Base-by-base conservation (phyloP, 2,113 vertebrate genomes). In the Myxocyprinus asiaticus region DNA sequence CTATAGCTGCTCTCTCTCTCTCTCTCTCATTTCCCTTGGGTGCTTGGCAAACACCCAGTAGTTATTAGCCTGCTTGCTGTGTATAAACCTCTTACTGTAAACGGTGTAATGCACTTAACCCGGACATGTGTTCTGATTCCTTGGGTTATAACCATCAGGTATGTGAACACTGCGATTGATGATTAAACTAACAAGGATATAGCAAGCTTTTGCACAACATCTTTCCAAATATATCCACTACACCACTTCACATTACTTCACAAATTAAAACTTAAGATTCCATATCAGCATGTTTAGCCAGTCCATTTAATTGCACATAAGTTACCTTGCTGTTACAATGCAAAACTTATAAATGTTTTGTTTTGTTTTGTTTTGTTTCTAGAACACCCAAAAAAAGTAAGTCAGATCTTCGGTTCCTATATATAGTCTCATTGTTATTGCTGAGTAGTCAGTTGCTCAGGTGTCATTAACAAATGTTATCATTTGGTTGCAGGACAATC, bases 11-110 rank as follows among this genome's bases (percentile, higher is more conserved):
- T 78, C 48, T n/a, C n/a, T n/a, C n/a, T n/a, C n/a, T n/a, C 44
- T 76, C 45, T 71, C 45, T 44, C 4, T 77, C 79, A 82, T 85
- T 82, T 82, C 83, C 73, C 80, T 15, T 50, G 73, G 80, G 77
- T 75, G 56, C 64, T 67, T 14, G 77, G 68, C 67, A 71, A 76
- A 67, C 76, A 82, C 63, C 72, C 64, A 79, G 58, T 77, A 66
- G 62, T 76, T 68, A 72, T 68, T 71, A 82, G 63, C 62, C 55
- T 44, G 45, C 67, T 66, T 17, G 53, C 48, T 72, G 15, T 44
- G 63, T 66, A 64, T 79, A 79, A 72, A 76, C 42, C 68, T 76
- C 67, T 81, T 81, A 71, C 59, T 81, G 76, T 78, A 83, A 80
- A 78, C 78, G 70, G 62, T 63, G 71, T 72, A 70, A 78, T 81